phyloP scores from a whole-genome alignment of 2,113 vertebrate species.

The Aegithalos caudatus region DNA sequence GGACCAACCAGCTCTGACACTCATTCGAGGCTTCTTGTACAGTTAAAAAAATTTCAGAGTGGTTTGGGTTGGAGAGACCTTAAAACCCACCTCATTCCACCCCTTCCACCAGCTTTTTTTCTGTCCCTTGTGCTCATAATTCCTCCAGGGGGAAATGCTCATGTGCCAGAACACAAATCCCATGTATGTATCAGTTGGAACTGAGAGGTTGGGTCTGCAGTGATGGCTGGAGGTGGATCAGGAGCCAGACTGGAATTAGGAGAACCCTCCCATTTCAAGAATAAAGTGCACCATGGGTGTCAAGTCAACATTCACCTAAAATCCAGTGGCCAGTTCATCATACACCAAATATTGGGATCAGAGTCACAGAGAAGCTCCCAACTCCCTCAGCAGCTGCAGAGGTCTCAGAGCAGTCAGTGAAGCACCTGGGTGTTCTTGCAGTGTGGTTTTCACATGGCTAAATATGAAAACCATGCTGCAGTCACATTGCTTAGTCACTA shows the following conservation, averaged over 20 bases:
- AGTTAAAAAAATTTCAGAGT: not conserved
- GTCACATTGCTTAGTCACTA: no score
- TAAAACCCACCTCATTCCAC: not conserved
- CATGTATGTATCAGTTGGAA: fast-evolving
- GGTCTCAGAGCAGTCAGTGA: not conserved
- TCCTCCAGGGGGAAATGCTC: not conserved
- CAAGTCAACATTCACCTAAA: not conserved
- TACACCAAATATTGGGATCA: not conserved
- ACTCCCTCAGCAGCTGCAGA: not conserved
- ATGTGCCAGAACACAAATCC: not conserved
- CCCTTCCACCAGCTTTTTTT: not conserved
- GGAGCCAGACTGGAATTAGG: not conserved
- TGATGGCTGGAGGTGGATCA: fast-evolving
- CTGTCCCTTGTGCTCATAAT: not conserved
- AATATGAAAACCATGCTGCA: not conserved
- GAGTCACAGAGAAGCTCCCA: not conserved
- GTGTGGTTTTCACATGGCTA: not conserved
- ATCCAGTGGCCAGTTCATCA: not conserved
- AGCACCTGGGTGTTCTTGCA: not conserved
- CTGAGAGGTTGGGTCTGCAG: not conserved
- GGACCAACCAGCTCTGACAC: not conserved
- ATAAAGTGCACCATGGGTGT: not conserved
- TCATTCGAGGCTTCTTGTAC: not conserved
- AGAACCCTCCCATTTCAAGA: not conserved
- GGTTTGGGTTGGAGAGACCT: not conserved